Conservation (phyloP, 2,888 invertebrate genomes). For the Allygus modestus region DNA sequence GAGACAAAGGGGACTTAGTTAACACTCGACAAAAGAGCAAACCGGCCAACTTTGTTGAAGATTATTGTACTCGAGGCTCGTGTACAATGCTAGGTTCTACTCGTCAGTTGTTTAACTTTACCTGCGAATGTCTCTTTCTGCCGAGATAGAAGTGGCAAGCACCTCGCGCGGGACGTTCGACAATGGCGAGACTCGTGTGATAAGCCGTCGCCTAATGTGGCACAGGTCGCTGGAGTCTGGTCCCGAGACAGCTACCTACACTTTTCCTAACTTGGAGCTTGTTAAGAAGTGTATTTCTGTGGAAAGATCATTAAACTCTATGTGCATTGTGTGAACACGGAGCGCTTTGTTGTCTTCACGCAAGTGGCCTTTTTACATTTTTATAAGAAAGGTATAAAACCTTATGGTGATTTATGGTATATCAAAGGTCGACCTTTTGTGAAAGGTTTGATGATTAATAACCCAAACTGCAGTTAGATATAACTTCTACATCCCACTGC, state of each 20-base stretch:
- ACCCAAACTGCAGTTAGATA: too few species aligned
- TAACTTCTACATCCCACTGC: too few species aligned
- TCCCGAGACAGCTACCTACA: slow-evolving; percentile 3
- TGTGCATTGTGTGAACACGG: not conserved
- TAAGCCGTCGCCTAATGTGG: not conserved
- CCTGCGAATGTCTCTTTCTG: slow-evolving; percentile 49
- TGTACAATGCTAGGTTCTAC: slow-evolving; percentile 41
- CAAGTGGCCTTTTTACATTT: not conserved
- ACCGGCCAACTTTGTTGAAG: slow-evolving; percentile 61
- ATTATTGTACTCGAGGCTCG: slow-evolving; percentile 55
- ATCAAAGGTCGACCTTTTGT: too few species aligned
- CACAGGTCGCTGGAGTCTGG: not conserved
- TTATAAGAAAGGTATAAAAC: too few species aligned
- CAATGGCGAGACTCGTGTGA: not conserved
- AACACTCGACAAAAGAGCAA: slow-evolving; percentile 63
- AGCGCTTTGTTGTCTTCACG: not conserved
- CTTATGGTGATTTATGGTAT: too few species aligned
- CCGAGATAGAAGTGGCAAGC: not conserved
- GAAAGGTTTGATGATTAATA: too few species aligned
- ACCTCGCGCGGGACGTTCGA: not conserved
- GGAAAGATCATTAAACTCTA: slow-evolving; percentile 13
- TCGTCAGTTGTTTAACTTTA: slow-evolving; percentile 54
- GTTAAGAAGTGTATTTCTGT: not conserved
- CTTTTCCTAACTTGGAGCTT: not conserved
- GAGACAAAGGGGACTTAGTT: slow-evolving; percentile 62